Evolutionary conservation across 2,113 vertebrate genomes (phyloP), one percentile per base, ranked within the genome.

Genomic region (Lagopus leucura): DNA sequence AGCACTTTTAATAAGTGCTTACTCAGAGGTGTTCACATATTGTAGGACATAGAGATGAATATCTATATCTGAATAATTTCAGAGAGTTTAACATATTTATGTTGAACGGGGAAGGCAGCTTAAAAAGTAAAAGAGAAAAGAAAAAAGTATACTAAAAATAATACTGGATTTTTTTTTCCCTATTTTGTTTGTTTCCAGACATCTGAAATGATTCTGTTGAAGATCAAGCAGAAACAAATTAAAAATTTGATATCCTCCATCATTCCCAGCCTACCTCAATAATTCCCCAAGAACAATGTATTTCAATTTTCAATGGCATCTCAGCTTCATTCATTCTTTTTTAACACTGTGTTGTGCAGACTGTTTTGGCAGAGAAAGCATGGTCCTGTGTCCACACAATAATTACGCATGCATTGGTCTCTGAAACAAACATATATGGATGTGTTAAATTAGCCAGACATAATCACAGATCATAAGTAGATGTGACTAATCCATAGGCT

Each of bases 41-140:
- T 82, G 20, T 76, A 78, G n/a, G 58, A 66, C 43, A 36, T 66
- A 28, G 20, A 61, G 82, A 88, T 60, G 78, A 36, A 19, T 82
- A 77, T 92, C 81, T 95, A 32, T 42, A 80, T 73, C 67, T 77
- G 84, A 89, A 63, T 76, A 1, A 64, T 93, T 92, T 91, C 91
- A 91, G 67, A 93, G 27, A 87, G 25, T 15, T 73, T 91, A 79
- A 69, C n/a, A 63, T 52, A 70, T 32, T 32, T 74, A 52, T 92
- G 19, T 74, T 70, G 64, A 60, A 32, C 45, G n/a, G 21, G 25
- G 45, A 70, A n/a, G 21, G 79, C 52, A 82, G 42, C 70, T 87
- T 50, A 64, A 70, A 90, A 87, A 45, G 6, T 75, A 17, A 40
- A 45, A 52, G 21, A 69, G 6, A 52, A 90, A 86, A 94, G 17